phyloP scores from a whole-genome alignment of 2,113 vertebrate genomes.

The Percopsis transmontana region DNA sequence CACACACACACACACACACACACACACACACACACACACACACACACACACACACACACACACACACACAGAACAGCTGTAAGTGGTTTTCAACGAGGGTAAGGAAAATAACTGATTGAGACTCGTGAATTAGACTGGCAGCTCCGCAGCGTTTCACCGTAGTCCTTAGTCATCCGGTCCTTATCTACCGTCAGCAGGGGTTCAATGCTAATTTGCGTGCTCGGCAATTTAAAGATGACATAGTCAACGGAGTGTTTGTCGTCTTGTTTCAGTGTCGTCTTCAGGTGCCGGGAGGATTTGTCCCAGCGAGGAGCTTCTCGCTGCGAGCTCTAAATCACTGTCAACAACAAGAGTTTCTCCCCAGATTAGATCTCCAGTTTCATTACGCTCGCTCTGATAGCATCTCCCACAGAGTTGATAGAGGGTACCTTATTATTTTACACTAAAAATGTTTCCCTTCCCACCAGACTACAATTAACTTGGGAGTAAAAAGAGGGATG shows the following conservation, averaged over 20 bases:
- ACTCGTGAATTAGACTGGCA: slow-evolving; percentile 4
- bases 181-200: too few relatives aligned
- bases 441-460: slow-evolving; percentile 47
- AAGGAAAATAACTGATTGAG: slow-evolving; percentile 2
- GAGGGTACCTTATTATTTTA: slow-evolving; percentile 60
- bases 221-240: too few relatives aligned
- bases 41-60: too few relatives aligned
- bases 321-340: slow-evolving; percentile 64
- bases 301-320: slow-evolving; percentile 53
- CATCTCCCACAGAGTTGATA: slow-evolving; percentile 55
- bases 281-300: slow-evolving; percentile 57
- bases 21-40: too few relatives aligned
- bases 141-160: too few relatives aligned
- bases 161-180: too few relatives aligned
- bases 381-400: slow-evolving; percentile 61
- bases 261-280: slow-evolving; percentile 43
- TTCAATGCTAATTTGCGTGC: too few relatives aligned
- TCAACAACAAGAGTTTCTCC: slow-evolving; percentile 56
- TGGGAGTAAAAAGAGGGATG: slow-evolving; percentile 53
- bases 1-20: background rate
- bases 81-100: slow-evolving; percentile 32
- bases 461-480: slow-evolving; percentile 58
- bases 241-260: slow-evolving; percentile 32
- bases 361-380: slow-evolving; percentile 66
- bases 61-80: slow-evolving; percentile 12